A percentile compares a stretch with the other conserved stretches of the same genome.
Evolutionary conservation across 1,140 invertebrate genomes (phyloP).

Genomic region (Drosophila nigrodunni): DNA sequence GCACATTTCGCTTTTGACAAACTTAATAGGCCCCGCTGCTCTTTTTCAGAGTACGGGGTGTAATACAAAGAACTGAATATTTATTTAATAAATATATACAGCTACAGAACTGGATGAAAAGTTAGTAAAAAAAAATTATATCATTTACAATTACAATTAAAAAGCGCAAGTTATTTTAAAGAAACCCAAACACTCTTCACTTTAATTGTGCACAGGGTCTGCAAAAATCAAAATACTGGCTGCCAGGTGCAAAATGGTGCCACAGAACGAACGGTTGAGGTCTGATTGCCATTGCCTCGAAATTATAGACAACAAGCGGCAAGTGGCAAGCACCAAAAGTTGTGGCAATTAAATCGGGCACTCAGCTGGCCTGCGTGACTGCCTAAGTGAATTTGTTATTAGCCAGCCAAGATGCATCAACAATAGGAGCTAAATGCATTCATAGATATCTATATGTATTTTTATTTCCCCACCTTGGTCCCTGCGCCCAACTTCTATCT

Average conservation of each 20-base stretch:
- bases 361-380: constrained; percentile 53
- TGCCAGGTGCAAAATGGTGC: constrained; percentile 62
- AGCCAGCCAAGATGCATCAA: constrained; percentile 58
- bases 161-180: too few species aligned
- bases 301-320: constrained; percentile 55
- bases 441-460: constrained; percentile 23
- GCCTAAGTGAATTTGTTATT: constrained; percentile 72
- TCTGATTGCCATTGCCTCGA: constrained; percentile 70
- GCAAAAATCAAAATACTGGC: background rate
- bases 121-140: too few species aligned
- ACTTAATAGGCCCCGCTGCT: too few species aligned
- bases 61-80: too few species aligned
- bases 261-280: constrained; percentile 69
- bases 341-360: constrained; percentile 56
- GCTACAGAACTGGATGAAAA: too few species aligned
- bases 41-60: too few species aligned
- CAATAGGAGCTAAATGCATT: constrained; percentile 2
- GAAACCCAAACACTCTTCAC: too few species aligned
- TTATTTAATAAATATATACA: too few species aligned
- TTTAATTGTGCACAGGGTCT: too few species aligned
- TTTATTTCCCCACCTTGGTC: background rate
- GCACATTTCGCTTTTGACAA: too few species aligned
- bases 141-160: too few species aligned
- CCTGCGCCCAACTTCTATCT: background rate
- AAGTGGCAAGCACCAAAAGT: constrained; percentile 29